Conservation (phyloP, 1,140 invertebrate species). For the Phymastichus coffea region DNA sequence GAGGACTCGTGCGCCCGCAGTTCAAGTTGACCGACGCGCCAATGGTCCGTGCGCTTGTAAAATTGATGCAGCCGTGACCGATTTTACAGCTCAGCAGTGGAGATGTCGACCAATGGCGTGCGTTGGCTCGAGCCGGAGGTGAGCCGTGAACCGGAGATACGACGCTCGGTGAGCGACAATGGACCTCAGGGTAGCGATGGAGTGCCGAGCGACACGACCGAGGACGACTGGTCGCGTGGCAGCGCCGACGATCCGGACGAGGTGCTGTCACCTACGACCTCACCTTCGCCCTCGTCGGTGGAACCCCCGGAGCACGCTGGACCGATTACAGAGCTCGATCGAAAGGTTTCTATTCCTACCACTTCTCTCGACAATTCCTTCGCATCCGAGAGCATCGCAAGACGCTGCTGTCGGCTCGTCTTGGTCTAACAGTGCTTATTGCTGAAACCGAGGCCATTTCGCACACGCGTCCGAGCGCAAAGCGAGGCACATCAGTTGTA, state of each 20-base stretch:
- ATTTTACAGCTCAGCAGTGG: slow-evolving; percentile 47
- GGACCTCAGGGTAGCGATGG: slow-evolving; percentile 61
- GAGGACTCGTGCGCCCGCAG: neutral
- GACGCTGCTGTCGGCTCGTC: too few relatives aligned
- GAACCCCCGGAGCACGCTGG: slow-evolving; percentile 43
- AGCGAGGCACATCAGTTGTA: too few relatives aligned
- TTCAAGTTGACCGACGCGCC: neutral
- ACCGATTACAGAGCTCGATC: slow-evolving; percentile 53
- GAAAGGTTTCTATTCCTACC: slow-evolving; percentile 46
- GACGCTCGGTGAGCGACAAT: slow-evolving; percentile 55
- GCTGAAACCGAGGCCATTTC: too few relatives aligned
- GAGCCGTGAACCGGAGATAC: slow-evolving; percentile 47
- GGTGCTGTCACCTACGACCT: slow-evolving; percentile 48
- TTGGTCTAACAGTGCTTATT: too few relatives aligned
- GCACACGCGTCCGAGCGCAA: too few relatives aligned
- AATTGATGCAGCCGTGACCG: too few relatives aligned
- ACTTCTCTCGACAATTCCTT: neutral
- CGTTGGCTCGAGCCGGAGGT: slow-evolving; percentile 47
- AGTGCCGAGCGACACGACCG: slow-evolving; percentile 65
- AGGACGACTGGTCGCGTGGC: slow-evolving; percentile 69
- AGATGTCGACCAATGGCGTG: slow-evolving; percentile 41
- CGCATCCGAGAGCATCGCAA: neutral
- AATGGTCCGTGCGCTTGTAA: neutral
- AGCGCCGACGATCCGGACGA: slow-evolving; percentile 64
- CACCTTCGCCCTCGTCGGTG: slow-evolving; percentile 44